Evolutionary conservation across 2,888 invertebrate species (phyloP).

Genomic region (Ophioninae sp.): DNA sequence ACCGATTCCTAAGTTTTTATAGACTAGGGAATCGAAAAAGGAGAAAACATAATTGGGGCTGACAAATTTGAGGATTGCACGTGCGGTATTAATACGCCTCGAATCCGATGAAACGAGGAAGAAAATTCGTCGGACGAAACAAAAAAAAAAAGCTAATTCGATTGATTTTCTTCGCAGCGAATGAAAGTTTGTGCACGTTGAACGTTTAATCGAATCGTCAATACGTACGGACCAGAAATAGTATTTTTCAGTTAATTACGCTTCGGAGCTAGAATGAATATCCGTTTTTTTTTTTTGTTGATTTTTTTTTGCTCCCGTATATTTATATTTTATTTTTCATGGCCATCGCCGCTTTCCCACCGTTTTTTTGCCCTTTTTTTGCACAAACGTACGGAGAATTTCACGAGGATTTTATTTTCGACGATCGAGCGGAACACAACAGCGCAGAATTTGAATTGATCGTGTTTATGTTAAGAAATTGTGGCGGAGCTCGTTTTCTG

Average conservation of each 20-base stretch:
- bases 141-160: background rate
- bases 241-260: conserved; percentile 53
- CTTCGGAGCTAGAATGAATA: conserved; percentile 40
- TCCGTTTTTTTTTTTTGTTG: conserved; percentile 41
- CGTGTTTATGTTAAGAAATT: background rate
- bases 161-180: background rate
- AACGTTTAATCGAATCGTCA: conserved; percentile 38
- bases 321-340: conserved; percentile 7
- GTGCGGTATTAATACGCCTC: background rate
- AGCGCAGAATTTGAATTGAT: conserved; percentile 24
- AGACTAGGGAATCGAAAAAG: background rate
- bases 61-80: background rate
- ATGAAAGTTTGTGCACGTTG: background rate
- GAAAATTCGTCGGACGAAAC: background rate
- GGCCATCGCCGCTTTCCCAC: background rate
- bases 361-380: background rate
- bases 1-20: background rate
- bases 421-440: conserved; percentile 7
- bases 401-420: conserved; percentile 17
- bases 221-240: conserved; percentile 31
- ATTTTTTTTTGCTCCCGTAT: conserved; percentile 8
- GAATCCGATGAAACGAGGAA: background rate
- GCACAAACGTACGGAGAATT: conserved; percentile 12
- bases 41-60: background rate
- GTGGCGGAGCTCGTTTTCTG: conserved; percentile 12